These are phyloP conservation scores for Sitodiplosis mosellana DNA, from an alignment of 1,140 invertebrate species.

Conservation along the genomic window DNA sequence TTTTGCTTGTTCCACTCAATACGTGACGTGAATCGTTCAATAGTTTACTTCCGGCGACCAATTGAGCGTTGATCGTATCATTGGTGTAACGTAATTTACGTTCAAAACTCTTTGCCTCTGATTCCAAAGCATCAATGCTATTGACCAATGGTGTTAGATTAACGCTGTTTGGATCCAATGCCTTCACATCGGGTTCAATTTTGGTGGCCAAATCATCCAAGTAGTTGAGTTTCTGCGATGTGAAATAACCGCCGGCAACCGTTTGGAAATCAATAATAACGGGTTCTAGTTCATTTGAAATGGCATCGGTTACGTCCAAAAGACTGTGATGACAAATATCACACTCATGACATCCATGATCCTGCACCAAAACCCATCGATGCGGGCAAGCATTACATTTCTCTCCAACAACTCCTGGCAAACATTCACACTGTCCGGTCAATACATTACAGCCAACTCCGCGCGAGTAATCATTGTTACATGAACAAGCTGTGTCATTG, in stretches of 20 bases:
- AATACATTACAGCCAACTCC: conserved; percentile 73
- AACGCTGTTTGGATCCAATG: conserved; percentile 42
- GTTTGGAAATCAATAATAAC: conserved; percentile 51
- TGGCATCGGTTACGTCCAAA: conserved; percentile 66
- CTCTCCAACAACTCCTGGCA: conserved; percentile 86
- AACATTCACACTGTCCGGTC: conserved; percentile 85
- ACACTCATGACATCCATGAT: conserved; percentile 57
- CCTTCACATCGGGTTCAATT: conserved; percentile 41
- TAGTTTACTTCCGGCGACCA: conserved; percentile 27
- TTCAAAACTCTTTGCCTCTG: conserved; percentile 33
- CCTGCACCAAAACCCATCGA: conserved; percentile 52
- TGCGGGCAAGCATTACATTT: conserved; percentile 88
- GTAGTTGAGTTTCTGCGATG: conserved; percentile 49
- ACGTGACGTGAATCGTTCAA: conserved; percentile 33
- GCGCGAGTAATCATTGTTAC: conserved; percentile 70
- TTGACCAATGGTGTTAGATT: conserved; percentile 38
- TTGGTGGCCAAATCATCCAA: conserved; percentile 48
- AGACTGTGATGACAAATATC: conserved; percentile 76
- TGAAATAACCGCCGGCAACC: conserved; percentile 48
- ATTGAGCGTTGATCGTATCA: conserved; percentile 29
- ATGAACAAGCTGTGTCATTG: conserved; percentile 61
- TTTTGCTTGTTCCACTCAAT: conserved; percentile 29
- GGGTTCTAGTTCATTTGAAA: conserved; percentile 41
- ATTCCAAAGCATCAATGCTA: conserved; percentile 35
- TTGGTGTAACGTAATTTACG: conserved; percentile 34